phyloP scores from a whole-genome alignment of 2,113 vertebrate genomes.

The Balaenoptera acutorostrata region DNA sequence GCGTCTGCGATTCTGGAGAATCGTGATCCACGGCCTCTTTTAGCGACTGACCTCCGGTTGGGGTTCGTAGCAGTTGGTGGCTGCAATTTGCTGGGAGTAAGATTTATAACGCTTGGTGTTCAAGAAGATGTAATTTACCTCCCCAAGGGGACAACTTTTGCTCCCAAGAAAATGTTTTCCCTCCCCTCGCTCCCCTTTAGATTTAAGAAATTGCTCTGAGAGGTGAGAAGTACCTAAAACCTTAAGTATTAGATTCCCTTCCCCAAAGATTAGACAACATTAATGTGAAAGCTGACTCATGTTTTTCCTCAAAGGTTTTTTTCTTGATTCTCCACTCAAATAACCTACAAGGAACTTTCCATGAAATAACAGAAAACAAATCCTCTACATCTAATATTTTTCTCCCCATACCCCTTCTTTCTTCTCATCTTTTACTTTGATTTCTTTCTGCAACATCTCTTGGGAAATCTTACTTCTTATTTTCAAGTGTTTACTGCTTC shows the following conservation, averaged over 20 bases:
- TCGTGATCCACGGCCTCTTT: conserved; percentile 25
- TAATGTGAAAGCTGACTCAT: neutral
- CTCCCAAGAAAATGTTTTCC: conserved; percentile 48
- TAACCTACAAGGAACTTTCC: conserved; percentile 32
- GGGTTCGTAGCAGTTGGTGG: neutral
- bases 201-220: conserved; percentile 26
- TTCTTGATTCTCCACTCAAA: neutral
- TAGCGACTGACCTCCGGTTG: conserved; percentile 22
- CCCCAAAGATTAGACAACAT: conserved; percentile 36
- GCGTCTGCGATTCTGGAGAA: conserved; percentile 28
- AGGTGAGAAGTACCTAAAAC: conserved; percentile 36
- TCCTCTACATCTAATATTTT: neutral
- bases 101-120: conserved; percentile 46
- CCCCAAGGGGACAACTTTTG: conserved; percentile 37
- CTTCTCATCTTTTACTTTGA: conserved; percentile 5
- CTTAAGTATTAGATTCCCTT: conserved; percentile 61
- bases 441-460: conserved; percentile 34
- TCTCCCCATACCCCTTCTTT: neutral
- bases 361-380: conserved; percentile 29
- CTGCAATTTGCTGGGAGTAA: conserved; percentile 52
- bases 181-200: conserved; percentile 39
- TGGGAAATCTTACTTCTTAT: conserved; percentile 52
- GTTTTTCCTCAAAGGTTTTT: neutral
- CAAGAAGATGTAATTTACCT: conserved; percentile 58
- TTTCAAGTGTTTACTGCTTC: conserved; percentile 25